These are phyloP conservation scores for Brenthis hecate DNA, from an alignment of 2,888 invertebrate species.

Conservation along the genomic window DNA sequence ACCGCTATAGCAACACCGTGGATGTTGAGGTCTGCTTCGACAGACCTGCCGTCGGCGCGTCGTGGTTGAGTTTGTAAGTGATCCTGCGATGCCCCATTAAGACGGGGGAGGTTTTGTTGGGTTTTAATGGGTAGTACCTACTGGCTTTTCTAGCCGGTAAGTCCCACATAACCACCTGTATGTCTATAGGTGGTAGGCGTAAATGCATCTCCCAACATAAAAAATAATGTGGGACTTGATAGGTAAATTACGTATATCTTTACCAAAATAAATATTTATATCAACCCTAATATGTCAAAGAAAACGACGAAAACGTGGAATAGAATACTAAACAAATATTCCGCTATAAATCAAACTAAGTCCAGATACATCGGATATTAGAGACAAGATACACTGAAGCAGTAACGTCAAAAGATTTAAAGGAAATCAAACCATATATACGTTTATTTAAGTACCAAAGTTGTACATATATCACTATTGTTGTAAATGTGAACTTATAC, in stretches of 20 bases:
- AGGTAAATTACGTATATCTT: not conserved
- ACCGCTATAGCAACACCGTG: too few species aligned
- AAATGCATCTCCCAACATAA: too few species aligned
- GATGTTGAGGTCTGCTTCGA: too few species aligned
- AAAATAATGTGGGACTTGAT: not conserved
- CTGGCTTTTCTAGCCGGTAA: too few species aligned
- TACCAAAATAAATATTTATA: slow-evolving; percentile 12
- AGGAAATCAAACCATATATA: not conserved
- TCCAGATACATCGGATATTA: slow-evolving; percentile 25
- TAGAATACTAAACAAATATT: slow-evolving; percentile 26
- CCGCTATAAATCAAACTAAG: slow-evolving; percentile 30
- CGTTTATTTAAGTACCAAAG: not conserved
- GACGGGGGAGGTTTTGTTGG: too few species aligned
- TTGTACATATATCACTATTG: not conserved
- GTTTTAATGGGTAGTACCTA: too few species aligned
- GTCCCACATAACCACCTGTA: too few species aligned
- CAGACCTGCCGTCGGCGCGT: too few species aligned
- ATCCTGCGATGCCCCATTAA: too few species aligned
- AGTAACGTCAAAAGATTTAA: not conserved
- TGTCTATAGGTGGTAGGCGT: too few species aligned
- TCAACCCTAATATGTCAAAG: slow-evolving; percentile 17
- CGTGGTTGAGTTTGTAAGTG: too few species aligned
- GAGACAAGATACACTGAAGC: slow-evolving; percentile 9
- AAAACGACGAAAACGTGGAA: slow-evolving; percentile 24
- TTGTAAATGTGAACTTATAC: not conserved